Percentiles rank a stretch among this genome's conserved stretches.
Evolutionary conservation across 2,888 invertebrate species (phyloP).

Genomic region (Dryococelus australis): DNA sequence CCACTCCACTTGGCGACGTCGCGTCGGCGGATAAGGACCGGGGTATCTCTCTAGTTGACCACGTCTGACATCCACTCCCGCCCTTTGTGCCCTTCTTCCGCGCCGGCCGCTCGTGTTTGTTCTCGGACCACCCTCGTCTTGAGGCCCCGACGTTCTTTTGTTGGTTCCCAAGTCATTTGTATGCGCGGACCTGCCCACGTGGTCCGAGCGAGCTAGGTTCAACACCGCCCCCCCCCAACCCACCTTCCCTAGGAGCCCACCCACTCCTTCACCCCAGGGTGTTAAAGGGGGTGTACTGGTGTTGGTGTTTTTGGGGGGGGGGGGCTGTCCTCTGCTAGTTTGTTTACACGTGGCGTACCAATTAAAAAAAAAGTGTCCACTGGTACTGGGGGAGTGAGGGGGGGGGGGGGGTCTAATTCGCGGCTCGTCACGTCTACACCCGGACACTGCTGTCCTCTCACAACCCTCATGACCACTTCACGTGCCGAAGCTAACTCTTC

Average conservation of each 20-base stretch:
- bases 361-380: conserved; percentile 6
- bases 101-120: background rate
- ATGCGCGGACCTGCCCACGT: conserved; percentile 26
- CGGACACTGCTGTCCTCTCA: background rate
- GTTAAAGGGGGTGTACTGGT: too few relatives aligned
- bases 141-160: conserved; percentile 22
- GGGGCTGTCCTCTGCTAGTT: background rate
- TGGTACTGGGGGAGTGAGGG: too few relatives aligned
- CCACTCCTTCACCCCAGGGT: too few relatives aligned
- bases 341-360: conserved; percentile 17
- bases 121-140: conserved; percentile 29
- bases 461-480: too few relatives aligned
- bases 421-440: too few relatives aligned
- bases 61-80: background rate
- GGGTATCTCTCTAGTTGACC: too few relatives aligned
- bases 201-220: background rate
- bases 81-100: background rate
- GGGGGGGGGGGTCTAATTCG: too few relatives aligned
- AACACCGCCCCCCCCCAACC: background rate
- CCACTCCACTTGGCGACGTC: too few relatives aligned
- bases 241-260: background rate
- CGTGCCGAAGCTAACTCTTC: too few relatives aligned
- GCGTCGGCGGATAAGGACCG: too few relatives aligned
- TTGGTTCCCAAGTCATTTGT: conserved; percentile 22
- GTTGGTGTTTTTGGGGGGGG: too few relatives aligned